These are phyloP conservation scores for Nycticebus coucang DNA, from an alignment of 2,113 vertebrate species.

Conservation along the genomic window DNA sequence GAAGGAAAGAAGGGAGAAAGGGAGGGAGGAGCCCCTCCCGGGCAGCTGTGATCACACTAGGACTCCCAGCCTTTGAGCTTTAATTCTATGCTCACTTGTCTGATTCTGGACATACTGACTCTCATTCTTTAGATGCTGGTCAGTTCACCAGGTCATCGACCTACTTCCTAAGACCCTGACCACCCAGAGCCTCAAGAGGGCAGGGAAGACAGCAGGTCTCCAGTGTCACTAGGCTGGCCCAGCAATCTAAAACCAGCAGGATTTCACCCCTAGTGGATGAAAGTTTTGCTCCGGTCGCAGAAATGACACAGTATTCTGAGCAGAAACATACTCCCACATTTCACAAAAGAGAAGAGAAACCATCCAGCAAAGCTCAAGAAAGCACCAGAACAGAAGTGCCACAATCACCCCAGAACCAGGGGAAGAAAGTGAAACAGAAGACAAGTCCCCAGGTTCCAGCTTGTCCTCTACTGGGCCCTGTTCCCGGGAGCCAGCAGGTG, in stretches of 20 bases:
- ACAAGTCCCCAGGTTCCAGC: accelerated
- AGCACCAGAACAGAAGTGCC: background rate
- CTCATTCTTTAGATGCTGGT: background rate
- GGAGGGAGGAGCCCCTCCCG: too few species aligned
- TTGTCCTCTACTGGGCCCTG: background rate
- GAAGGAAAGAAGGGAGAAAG: too few species aligned
- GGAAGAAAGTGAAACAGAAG: background rate
- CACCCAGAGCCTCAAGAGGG: background rate
- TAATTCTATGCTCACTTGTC: accelerated
- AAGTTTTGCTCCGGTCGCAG: background rate
- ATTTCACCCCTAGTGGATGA: accelerated
- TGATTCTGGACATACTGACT: background rate
- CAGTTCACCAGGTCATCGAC: accelerated
- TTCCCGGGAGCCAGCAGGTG: accelerated
- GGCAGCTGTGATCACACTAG: accelerated
- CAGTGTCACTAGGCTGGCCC: background rate
- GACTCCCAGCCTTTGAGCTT: too few species aligned
- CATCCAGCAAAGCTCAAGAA: accelerated
- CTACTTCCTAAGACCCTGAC: background rate
- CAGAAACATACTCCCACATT: background rate
- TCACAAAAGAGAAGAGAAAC: background rate
- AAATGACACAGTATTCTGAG: accelerated
- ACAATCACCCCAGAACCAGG: background rate
- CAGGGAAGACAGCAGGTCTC: background rate
- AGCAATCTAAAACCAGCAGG: background rate